These are phyloP conservation scores for Deroptyus accipitrinus DNA, from an alignment of 2,113 vertebrate species.

Conservation along the genomic window DNA sequence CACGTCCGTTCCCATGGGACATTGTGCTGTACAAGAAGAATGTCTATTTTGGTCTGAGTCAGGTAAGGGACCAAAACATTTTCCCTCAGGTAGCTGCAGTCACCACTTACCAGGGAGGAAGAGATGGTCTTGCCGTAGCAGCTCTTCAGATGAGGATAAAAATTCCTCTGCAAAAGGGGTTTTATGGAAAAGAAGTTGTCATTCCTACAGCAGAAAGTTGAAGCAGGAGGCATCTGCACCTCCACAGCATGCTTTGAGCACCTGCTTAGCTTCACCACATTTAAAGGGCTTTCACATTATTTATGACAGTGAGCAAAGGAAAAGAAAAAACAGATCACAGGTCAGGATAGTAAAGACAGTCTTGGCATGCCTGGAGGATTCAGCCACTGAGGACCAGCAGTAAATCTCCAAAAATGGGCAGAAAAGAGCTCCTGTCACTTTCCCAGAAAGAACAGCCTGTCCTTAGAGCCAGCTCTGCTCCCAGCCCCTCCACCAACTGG, in stretches of 20 bases:
- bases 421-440: background rate
- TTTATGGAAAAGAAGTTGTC: background rate
- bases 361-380: background rate
- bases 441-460: conserved; percentile 28
- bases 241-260: fast-evolving
- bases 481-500: background rate
- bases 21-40: background rate
- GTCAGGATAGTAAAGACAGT: conserved; percentile 11
- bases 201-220: background rate
- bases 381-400: background rate
- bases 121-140: background rate
- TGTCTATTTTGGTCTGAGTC: background rate
- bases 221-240: background rate
- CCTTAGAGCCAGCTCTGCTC: background rate
- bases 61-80: background rate
- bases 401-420: background rate
- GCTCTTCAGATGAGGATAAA: background rate
- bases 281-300: background rate
- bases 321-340: background rate
- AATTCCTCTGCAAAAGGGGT: background rate
- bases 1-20: background rate
- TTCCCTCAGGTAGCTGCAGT: background rate
- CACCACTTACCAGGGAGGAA: background rate
- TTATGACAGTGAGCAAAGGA: background rate
- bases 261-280: background rate